These are phyloP conservation scores for western clawed frog (Xenopus tropicalis) DNA, from an alignment of 2,113 vertebrate genomes.

Conservation along the genomic window UCB_Xtro_10.0 CM004445.2:127848001-127848500, in stretches of 20 bases:
- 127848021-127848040: too few relatives aligned
- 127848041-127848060: too few relatives aligned
- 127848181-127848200: constrained; percentile 25
- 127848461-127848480: too few relatives aligned
- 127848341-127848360: not conserved
- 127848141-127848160: constrained; percentile 28
- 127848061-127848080: too few relatives aligned
- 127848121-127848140: constrained; percentile 38
- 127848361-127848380: too few relatives aligned
- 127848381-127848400: too few relatives aligned
- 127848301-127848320: not conserved
- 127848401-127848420: too few relatives aligned
- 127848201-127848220: constrained; percentile 35
- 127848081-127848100: too few relatives aligned
- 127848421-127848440: too few relatives aligned
- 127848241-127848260: constrained; percentile 10
- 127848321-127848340: not conserved
- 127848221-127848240: constrained; percentile 21
- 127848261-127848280: constrained; percentile 10
- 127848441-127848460: too few relatives aligned
- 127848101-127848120: constrained; percentile 10
- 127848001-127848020: too few relatives aligned
- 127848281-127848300: not conserved
- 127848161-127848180: constrained; percentile 38
- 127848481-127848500: too few relatives aligned